A percentile compares a stretch with the other conserved stretches of the same genome.
Evolutionary conservation across 2,797 vertebrate species (phyloP).

Genomic region (Gobio occitaniae): DNA sequence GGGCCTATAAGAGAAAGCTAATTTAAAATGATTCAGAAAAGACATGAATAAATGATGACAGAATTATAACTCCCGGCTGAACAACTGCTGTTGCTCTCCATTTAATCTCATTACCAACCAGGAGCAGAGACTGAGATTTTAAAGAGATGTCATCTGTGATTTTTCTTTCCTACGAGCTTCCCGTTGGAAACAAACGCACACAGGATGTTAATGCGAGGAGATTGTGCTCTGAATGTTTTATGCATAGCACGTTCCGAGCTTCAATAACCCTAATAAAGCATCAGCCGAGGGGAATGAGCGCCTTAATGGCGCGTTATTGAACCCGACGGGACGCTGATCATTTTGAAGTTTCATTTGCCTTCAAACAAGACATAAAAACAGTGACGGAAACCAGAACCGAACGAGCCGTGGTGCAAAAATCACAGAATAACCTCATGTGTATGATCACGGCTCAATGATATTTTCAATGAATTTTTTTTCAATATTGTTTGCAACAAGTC

Average conservation of each 20-base stretch:
- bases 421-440: not conserved
- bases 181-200: not conserved
- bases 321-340: not conserved
- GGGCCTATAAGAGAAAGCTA: not conserved
- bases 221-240: not conserved
- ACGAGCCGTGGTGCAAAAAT: not conserved
- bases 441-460: not conserved
- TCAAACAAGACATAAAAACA: not conserved
- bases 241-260: not conserved
- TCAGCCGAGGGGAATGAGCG: not conserved
- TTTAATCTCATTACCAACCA: conserved; percentile 1
- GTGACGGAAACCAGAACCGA: too few relatives aligned
- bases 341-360: conserved; percentile 3
- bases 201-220: not conserved
- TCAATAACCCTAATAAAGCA: conserved; percentile 23
- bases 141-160: not conserved
- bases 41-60: not conserved
- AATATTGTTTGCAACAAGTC: not conserved
- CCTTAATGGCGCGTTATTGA: not conserved
- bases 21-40: not conserved
- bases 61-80: not conserved
- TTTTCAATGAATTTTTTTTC: not conserved
- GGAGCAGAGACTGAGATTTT: not conserved
- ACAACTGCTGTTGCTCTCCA: not conserved
- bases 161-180: not conserved